These are phyloP conservation scores for Apostichopus japonicus DNA, from an alignment of 35 echinoderm and acorn worm genomes.

Conservation along the genomic window DNA sequence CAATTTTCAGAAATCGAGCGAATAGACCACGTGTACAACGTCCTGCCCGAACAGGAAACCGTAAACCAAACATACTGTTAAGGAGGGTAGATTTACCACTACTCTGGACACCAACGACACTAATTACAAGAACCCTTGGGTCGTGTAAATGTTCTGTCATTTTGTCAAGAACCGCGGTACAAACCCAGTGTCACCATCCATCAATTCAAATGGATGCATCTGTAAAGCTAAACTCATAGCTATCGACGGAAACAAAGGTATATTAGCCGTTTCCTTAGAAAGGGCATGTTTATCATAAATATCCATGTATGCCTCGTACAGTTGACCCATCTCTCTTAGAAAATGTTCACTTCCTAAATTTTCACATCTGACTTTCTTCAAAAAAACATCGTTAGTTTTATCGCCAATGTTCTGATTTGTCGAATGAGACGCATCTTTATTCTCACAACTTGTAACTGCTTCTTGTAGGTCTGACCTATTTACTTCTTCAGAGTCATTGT, in stretches of 20 bases:
- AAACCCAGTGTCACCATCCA: constrained; percentile 40
- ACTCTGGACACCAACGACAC: constrained; percentile 4
- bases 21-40: constrained; percentile 50
- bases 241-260: constrained; percentile 10
- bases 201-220: constrained; percentile 42
- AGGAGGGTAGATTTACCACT: constrained; percentile 55
- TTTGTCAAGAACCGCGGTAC: neutral
- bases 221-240: neutral
- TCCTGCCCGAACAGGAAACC: constrained; percentile 50
- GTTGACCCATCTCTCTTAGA: too few relatives aligned
- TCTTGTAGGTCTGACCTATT: too few relatives aligned
- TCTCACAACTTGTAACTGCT: too few relatives aligned
- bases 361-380: neutral
- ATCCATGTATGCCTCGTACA: constrained; percentile 7
- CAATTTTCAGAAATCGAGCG: neutral
- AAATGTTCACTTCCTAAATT: constrained; percentile 35
- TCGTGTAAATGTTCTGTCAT: neutral
- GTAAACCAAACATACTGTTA: constrained; percentile 51
- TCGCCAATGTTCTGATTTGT: neutral
- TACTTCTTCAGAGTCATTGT: neutral
- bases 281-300: neutral
- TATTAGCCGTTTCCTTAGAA: neutral
- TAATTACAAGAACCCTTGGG: neutral
- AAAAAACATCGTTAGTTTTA: neutral
- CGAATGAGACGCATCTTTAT: neutral